Conservation (phyloP, 2,113 vertebrate genomes). For the Ophiodon elongatus region DNA sequence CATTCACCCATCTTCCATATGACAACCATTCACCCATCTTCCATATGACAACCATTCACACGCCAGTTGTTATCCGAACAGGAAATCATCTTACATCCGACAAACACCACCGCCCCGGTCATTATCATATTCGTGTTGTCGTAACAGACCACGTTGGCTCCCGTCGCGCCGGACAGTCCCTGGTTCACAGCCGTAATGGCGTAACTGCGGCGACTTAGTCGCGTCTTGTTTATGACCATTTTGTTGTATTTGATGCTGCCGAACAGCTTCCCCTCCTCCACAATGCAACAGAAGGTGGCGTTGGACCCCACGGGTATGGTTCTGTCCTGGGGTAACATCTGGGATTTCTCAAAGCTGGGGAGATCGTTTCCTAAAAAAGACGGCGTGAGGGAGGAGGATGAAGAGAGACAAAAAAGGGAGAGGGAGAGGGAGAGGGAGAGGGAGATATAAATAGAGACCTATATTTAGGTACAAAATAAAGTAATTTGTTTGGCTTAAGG, state of each 20-base stretch:
- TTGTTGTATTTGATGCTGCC: neutral
- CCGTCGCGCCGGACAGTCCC: neutral
- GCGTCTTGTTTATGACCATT: slow-evolving; percentile 29
- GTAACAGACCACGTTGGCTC: slow-evolving; percentile 74
- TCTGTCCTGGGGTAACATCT: slow-evolving; percentile 72
- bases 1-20: slow-evolving; percentile 4
- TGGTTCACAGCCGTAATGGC: slow-evolving; percentile 53
- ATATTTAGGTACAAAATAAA: neutral
- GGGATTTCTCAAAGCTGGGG: slow-evolving; percentile 1
- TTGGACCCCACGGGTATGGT: slow-evolving; percentile 69
- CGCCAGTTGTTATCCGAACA: neutral
- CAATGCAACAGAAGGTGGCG: slow-evolving; percentile 83
- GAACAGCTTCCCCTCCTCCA: slow-evolving; percentile 50
- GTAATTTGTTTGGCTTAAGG: neutral
- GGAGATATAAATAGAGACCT: neutral
- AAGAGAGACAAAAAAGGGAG: neutral
- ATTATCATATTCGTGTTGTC: rapidly evolving
- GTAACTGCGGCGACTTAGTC: slow-evolving; percentile 78
- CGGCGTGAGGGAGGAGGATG: neutral
- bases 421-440: neutral
- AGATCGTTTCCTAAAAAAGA: slow-evolving; percentile 73
- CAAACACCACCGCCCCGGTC: slow-evolving; percentile 76
- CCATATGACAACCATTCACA: neutral
- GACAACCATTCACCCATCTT: neutral
- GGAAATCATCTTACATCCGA: slow-evolving; percentile 81